Evolutionary conservation across 92 coral and sea anemone genomes (phyloP), one percentile per base, ranked within the genome.

Genomic region (Epizoanthus ramosus): DNA sequence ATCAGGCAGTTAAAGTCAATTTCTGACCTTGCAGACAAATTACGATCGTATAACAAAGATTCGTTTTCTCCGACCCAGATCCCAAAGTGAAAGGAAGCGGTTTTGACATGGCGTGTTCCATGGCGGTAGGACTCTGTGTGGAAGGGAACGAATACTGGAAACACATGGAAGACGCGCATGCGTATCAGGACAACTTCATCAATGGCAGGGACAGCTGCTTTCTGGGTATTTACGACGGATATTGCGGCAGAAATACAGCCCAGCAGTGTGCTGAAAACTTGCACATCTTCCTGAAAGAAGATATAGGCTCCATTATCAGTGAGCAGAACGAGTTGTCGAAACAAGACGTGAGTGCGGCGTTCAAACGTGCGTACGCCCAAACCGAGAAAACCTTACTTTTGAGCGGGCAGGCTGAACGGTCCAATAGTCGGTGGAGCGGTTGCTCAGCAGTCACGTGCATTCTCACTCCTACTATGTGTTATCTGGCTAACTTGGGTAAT

Each of bases 391-490:
- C 90, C 59, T 79, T 90, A 23, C 41, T 91, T 31, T 69, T 84
- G 1, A 61, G 60, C 18, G 89, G 96, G 0, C 93, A 86, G 23
- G 95, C 90, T 74, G 98, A 93, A 73, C 88, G 76, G 61, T 88
- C 98, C 15, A 88, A 84, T 59, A 87, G 84, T 60, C 80, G 98
- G 74, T 93, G 98, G 98, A 95, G 98, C 72, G 98, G 98, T 35
- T 95, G 98, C 97, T 95, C 98, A 22, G 98, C 98, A 18, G 89
- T 94, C 80, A 94, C 98, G 83, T 93, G 98, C 85, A 84, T 95
- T 39, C 84, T 95, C 79, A 85, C 95, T 17, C 81, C 58, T 14
- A 88, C 90, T 70, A 84, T 75, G 87, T 94, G 95, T 71, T 95
- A 87, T 65, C 63, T 94, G 8, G 98, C 98, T n/a, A 90, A 92